phyloP scores from a whole-genome alignment of 2,888 invertebrate species.

The Unio pictorum region DNA sequence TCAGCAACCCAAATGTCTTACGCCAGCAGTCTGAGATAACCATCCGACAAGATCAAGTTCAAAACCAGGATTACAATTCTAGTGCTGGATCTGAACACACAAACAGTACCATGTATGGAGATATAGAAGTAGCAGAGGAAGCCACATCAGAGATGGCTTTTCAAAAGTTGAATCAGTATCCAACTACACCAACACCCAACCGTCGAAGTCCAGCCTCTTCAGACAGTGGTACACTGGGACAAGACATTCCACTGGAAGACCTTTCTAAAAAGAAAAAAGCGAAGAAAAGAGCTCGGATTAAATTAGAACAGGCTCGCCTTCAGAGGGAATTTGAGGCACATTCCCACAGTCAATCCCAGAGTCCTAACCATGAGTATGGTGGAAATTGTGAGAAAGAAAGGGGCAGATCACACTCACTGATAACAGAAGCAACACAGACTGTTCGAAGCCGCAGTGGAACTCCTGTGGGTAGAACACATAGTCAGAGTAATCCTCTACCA shows the following conservation, averaged over 20 bases:
- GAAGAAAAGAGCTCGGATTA: slow-evolving; percentile 22
- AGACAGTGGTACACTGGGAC: slow-evolving; percentile 36
- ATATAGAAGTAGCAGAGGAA: slow-evolving; percentile 58
- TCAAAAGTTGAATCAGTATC: slow-evolving; percentile 58
- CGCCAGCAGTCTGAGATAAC: too few species aligned
- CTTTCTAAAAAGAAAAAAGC: slow-evolving; percentile 54
- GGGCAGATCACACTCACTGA: slow-evolving; percentile 43
- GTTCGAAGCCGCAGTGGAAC: slow-evolving; percentile 33
- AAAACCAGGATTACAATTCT: too few species aligned
- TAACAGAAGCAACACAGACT: slow-evolving; percentile 19
- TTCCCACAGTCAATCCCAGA: slow-evolving; percentile 50
- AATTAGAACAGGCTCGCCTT: slow-evolving; percentile 24
- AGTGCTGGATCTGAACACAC: too few species aligned
- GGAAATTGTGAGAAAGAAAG: slow-evolving; percentile 17
- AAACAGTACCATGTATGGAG: background rate
- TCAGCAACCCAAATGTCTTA: too few species aligned
- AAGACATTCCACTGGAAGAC: slow-evolving; percentile 70
- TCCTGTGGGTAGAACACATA: slow-evolving; percentile 35
- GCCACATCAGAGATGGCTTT: slow-evolving; percentile 64
- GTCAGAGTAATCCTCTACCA: slow-evolving; percentile 43
- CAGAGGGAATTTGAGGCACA: slow-evolving; percentile 34
- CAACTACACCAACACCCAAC: slow-evolving; percentile 19
- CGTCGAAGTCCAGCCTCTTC: slow-evolving; percentile 37
- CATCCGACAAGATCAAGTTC: too few species aligned
- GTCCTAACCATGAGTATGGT: slow-evolving; percentile 47